Base-by-base conservation (phyloP, 2,113 vertebrate species). In the Desmodus rotundus region DNA sequence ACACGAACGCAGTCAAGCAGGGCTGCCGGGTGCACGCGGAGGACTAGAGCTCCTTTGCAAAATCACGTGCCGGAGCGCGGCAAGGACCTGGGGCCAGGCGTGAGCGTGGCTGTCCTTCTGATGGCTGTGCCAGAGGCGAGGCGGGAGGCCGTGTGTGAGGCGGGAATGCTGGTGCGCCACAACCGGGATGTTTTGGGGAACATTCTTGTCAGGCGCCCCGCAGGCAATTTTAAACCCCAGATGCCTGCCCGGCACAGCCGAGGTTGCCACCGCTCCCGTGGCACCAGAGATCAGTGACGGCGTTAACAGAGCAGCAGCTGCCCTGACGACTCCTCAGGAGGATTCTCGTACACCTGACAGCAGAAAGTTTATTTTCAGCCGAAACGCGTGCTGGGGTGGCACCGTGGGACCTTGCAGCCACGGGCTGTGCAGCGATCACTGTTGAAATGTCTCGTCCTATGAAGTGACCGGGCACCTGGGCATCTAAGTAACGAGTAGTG, bases 301-400 rank as follows among this genome's bases (percentile, higher is more conserved):
- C 17, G n/a, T 16, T 7, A 5, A 36, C 1, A 7, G 15, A 33
- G 1, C 2, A 22, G 14, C 47, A 7, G 45, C 10, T 45, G 15
- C 3, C 26, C 0, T 4, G 3, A 33, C 1, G 5, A 26, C 1
- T 2, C 12, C 26, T 47, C 36, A 6, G 1, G 2, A 33, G 31
- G 24, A 16, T 33, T 12, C 78, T 2, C 5, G 0, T 9, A 8
- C 0, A 20, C 11, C 38, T 7, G 17, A 36, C 0, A 1, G 7
- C 3, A 26, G 41, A 6, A 9, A 13, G 28, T 26, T 19, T 24
- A 6, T 17, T 45, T 68, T 24, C 11, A 10, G 65, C 7, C 0
- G 0, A 2, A 17, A 19, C 4, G 4, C 77, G 41, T 6, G 2
- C 45, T 26, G 16, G 17, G 0, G 3, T 4, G 7, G 17, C 16